Percentiles rank a stretch among this genome's conserved stretches.
Conservation (phyloP, 2,113 vertebrate genomes). For the Anolis carolinensis region DNA sequence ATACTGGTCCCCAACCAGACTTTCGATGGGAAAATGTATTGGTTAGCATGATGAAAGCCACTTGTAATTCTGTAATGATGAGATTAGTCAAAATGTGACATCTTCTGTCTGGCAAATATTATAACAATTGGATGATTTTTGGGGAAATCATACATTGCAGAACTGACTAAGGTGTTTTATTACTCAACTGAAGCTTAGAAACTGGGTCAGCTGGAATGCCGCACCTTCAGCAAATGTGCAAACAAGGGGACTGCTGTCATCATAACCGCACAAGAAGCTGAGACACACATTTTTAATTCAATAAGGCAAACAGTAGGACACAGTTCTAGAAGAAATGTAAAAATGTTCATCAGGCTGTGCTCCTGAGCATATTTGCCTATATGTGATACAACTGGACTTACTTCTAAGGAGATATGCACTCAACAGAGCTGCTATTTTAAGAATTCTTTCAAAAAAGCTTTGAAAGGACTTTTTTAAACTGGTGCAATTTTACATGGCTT, state of each 20-base stretch:
- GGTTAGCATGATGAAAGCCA: neutral
- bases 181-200: neutral
- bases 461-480: neutral
- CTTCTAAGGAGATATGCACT: neutral
- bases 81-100: neutral
- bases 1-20: neutral
- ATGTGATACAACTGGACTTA: neutral
- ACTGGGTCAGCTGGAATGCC: neutral
- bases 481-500: neutral
- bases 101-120: neutral
- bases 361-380: neutral
- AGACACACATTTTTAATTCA: neutral
- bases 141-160: neutral
- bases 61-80: neutral
- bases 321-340: neutral
- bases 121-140: neutral
- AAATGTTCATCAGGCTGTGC: neutral
- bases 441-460: neutral
- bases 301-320: neutral
- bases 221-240: neutral
- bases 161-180: neutral
- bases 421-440: neutral
- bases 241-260: neutral
- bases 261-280: neutral
- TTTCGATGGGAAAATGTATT: too few relatives aligned